Base-by-base conservation (phyloP, 2,888 invertebrate genomes). In the Xanthorhoe spadicearia region DNA sequence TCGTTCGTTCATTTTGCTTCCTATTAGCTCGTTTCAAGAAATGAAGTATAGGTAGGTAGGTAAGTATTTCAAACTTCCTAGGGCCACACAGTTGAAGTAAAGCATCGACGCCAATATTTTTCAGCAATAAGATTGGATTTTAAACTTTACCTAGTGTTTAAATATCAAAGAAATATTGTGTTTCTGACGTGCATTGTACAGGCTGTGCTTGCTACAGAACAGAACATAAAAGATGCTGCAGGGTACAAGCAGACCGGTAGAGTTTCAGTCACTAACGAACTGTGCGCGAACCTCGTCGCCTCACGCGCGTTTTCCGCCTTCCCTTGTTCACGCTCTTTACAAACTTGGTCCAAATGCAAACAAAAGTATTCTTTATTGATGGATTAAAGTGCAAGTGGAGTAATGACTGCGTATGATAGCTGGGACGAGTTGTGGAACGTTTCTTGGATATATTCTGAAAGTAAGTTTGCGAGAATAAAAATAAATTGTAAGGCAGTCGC, bases 391-490 rank as follows among this genome's bases (percentile, higher is more conserved):
- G 51, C 49, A 58, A 46, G 54, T 52, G 56, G 28, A 60, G 63
- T 67, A 32, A 68, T 68, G 68, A 52, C 67, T 52, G 60, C 57
- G 49, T 64, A 56, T 61, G 74, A 72, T 61, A 71, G 71, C 61
- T 74, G 74, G 74, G 72, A 74, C 63, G 70, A 71, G 17, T 69
- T 74, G 49, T 74, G 74, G 74, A 74, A 74, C 69, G 72, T 74
- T 49, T 66, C 74, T 32, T 74, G 74, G 74, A 71, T 57, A 35
- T 69, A 72, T 23, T 43, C 72, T 52, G 74, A 71, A 66, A 68
- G 72, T 73, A 69, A 28, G 68, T 66, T 46, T 38, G 15, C 53
- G 48, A 13, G 43, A 43, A 43, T 13, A 10, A 43, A 13, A 43
- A 43, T 13, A 5, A 43, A 7, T 10, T 10, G 10, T 43, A 1